Base-by-base conservation (phyloP, 37 sponge, comb jelly and placozoan species). In the Amphimedon queenslandica region DNA sequence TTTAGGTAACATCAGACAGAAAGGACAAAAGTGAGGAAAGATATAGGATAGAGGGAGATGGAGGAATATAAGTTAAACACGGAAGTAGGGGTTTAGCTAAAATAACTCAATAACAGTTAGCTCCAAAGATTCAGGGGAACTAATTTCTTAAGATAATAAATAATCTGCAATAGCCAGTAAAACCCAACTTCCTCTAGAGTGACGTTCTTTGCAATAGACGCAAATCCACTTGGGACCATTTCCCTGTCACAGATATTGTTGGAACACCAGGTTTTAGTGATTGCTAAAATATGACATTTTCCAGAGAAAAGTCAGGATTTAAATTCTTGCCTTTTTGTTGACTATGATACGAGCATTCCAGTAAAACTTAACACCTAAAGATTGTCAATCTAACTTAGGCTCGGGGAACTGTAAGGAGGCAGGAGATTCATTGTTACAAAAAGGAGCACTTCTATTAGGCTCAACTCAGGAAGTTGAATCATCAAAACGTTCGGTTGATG, bases 151-250 rank as follows among this genome's bases (percentile, higher is more conserved):
- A 55, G 66, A 39, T 32, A 38, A 67, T 37, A 72, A 24, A 23
- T 4, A 27, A 36, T 64, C 47, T 35, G 63, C 18, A 32, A 80
- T 58, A 30, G 73, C 81, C 20, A 80, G 3, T 1, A 80, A 29
- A 37, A 64, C 73, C 1, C 81, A 73, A 35, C 81, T 73, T 55
- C 81, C 81, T 36, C 73, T 35, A 34, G 81, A 72, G 11, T 58
- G 10, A 18, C 80, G 5, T 32, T 79, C 80, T 13, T 71, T 78
- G 28, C 79, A 70, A 40, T 57, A 57, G 16, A 78, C 58, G 29
- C 39, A 63, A 55, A 78, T 13, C 38, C 31, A 34, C 4, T 51
- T 32, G 77, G 77, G 31, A 76, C 37, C 23, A 76, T 66, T 24
- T 76, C 77, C 24, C 66, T 43, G 53, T 76, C 67, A 40, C 28